Evolutionary conservation across 2,888 invertebrate genomes (phyloP), one percentile per base, ranked within the genome.

Genomic region (Acleris laterana): DNA sequence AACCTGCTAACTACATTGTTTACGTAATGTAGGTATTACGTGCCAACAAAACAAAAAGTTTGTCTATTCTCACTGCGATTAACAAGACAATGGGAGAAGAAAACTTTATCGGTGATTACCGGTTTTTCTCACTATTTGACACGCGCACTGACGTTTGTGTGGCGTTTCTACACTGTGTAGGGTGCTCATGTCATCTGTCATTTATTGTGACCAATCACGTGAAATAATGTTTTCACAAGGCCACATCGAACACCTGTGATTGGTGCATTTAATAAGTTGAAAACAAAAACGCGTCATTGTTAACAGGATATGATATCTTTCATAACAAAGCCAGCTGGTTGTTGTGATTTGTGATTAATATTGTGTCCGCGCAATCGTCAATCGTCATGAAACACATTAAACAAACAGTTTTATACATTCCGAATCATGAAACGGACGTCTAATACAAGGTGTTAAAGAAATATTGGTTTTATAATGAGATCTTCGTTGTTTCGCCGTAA

Each of bases 401-500:
- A 32, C 32, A 32, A 32, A 55, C 63, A 66, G 66, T 66, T 66
- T 51, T 46, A 6, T 16, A 20, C 25, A 5, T 32, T 22, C 22
- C 9, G 19, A 62, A 38, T 32, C 19, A 52, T 25, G 32, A 25
- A 28, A 62, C 48, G n/a, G 66, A 66, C 66, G 66, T 66, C 32
- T 50, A 25, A 11, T 25, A n/a, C 25, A 22, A 11, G 52, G 61
- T 57, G 57, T 19, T 58, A 63, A 64, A 53, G 68, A 72, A 38
- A 44, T 66, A 70, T 62, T 72, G 72, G 71, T 68, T 76, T 68
- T 73, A 85, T 74, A 78, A 91, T 91, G 92, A 83, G 85, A 68
- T 84, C 87, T 63, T 79, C 82, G 42, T 63, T 88, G 46, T 87
- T 74, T 63, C 80, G 89, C 69, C 79, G 80, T 61, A 67, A 72